Evolutionary conservation across 2,797 vertebrate genomes (phyloP).

Genomic region (Poliocrania exsul): DNA sequence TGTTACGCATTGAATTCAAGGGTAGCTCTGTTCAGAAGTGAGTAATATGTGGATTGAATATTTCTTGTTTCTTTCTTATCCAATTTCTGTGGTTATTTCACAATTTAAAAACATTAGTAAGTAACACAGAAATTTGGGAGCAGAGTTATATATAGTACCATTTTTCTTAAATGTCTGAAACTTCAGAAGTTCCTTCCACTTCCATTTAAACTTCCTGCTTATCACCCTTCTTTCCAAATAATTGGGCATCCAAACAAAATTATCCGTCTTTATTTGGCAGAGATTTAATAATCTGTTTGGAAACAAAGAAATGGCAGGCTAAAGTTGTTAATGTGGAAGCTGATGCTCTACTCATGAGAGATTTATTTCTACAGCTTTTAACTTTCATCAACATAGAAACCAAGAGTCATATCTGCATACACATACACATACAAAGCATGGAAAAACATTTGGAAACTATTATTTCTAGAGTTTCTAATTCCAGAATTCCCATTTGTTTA

Average conservation of each 20-base stretch:
- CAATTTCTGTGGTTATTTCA: not conserved
- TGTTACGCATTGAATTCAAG: not conserved
- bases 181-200: not conserved
- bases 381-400: not conserved
- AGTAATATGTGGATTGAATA: not conserved
- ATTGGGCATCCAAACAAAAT: not conserved
- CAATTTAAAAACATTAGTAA: not conserved
- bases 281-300: not conserved
- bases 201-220: not conserved
- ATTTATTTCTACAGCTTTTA: not conserved
- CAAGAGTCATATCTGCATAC: not conserved
- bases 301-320: not conserved
- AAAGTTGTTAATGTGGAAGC: not conserved
- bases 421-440: not conserved
- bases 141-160: accelerated
- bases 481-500: constrained; percentile 25
- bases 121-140: not conserved
- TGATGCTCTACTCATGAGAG: not conserved
- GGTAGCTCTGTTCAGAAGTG: not conserved
- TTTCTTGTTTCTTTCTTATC: not conserved
- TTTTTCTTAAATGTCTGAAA: not conserved
- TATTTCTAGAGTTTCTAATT: not conserved
- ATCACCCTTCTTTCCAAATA: not conserved
- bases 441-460: not conserved
- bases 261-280: not conserved